A percentile compares a stretch with the other conserved stretches of the same genome.
Evolutionary conservation across 2,888 invertebrate genomes (phyloP).

Genomic region (Elmis aenea): DNA sequence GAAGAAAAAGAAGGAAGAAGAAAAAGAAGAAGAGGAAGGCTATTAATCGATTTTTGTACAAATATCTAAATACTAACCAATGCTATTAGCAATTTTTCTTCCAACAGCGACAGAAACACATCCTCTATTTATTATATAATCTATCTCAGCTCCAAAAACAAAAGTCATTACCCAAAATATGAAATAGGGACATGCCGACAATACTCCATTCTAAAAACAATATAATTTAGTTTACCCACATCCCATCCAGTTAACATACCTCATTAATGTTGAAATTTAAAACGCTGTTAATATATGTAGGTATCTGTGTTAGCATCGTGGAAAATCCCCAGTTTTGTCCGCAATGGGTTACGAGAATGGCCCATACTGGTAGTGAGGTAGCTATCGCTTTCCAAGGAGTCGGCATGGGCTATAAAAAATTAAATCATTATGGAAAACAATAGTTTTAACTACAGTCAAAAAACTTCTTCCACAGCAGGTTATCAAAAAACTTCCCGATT

Average conservation of each 20-base stretch:
- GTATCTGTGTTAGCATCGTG: slow-evolving; percentile 75
- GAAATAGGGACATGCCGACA: slow-evolving; percentile 68
- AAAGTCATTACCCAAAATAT: slow-evolving; percentile 67
- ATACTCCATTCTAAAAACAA: slow-evolving; percentile 55
- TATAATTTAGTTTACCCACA: slow-evolving; percentile 2
- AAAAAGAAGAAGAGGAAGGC: too few species aligned
- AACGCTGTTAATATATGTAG: slow-evolving; percentile 70
- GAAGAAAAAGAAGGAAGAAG: too few species aligned
- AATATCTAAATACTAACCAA: slow-evolving; percentile 52
- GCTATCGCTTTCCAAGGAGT: too few species aligned
- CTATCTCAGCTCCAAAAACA: slow-evolving; percentile 61
- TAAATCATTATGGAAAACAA: too few species aligned
- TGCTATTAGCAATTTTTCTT: slow-evolving; percentile 58
- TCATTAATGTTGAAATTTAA: slow-evolving; percentile 65
- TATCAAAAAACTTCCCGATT: too few species aligned
- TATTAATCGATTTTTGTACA: too few species aligned
- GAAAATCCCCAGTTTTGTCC: slow-evolving; percentile 77
- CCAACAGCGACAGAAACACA: slow-evolving; percentile 48
- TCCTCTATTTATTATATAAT: slow-evolving; percentile 52
- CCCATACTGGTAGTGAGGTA: slow-evolving; percentile 70
- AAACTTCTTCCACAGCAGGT: too few species aligned
- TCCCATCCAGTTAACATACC: slow-evolving; percentile 43
- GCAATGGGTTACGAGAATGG: slow-evolving; percentile 64
- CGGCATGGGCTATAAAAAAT: too few species aligned
- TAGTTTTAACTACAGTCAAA: too few species aligned